Conservation (phyloP, 2,888 invertebrate genomes). For the Parascotia fuliginaria region DNA sequence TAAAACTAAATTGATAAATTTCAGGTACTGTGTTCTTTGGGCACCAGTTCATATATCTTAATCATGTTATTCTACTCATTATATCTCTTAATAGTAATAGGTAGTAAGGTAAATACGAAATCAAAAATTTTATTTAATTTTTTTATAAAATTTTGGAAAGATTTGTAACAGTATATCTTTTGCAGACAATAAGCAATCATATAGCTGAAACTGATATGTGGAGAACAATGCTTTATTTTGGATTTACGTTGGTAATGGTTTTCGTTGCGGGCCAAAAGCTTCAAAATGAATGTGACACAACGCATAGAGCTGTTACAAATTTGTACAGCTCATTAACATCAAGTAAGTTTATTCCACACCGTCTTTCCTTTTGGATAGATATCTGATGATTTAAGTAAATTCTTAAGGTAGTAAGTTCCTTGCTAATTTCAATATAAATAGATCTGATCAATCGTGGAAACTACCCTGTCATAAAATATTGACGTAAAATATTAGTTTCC, state of each 20-base stretch:
- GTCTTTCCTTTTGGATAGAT: too few species aligned
- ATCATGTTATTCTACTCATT: neutral
- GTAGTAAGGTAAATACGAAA: too few species aligned
- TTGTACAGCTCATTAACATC: neutral
- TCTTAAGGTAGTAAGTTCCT: too few species aligned
- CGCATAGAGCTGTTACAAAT: neutral
- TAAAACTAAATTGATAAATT: neutral
- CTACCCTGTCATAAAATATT: too few species aligned
- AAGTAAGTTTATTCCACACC: neutral
- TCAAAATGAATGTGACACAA: neutral
- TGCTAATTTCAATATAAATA: too few species aligned
- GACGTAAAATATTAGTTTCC: too few species aligned
- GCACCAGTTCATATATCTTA: neutral
- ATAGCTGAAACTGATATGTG: neutral
- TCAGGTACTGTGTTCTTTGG: neutral
- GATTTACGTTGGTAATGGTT: neutral
- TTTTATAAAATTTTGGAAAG: neutral
- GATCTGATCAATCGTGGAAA: too few species aligned
- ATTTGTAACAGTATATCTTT: neutral
- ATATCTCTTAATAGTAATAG: neutral
- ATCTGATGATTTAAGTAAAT: too few species aligned
- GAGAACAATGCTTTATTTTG: neutral
- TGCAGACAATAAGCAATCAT: neutral
- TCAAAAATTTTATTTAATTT: too few species aligned
- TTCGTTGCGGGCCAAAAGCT: neutral